Evolutionary conservation across 37 sponge, comb jelly and placozoan species (phyloP).

Genomic region (Aphrocallistes beatrix): DNA sequence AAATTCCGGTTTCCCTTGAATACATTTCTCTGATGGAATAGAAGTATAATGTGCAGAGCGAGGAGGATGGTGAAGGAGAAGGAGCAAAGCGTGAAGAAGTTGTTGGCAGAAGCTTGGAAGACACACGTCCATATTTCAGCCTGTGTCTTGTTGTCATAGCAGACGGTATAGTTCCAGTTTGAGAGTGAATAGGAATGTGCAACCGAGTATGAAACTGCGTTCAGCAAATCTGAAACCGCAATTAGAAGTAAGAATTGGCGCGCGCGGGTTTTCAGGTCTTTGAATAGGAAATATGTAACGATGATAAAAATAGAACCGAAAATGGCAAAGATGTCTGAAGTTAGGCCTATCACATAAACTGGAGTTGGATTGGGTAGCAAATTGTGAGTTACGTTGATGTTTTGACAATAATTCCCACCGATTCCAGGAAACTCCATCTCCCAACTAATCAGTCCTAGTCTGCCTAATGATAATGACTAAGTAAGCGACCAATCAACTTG

Average conservation of each 20-base stretch:
- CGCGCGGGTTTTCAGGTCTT: slow-evolving; percentile 21
- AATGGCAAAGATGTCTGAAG: slow-evolving; percentile 11
- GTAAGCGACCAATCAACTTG: too few species aligned
- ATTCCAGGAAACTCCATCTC: not conserved
- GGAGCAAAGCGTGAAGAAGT: not conserved
- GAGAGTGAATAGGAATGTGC: not conserved
- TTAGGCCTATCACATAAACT: not conserved
- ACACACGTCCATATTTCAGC: not conserved
- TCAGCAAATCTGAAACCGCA: not conserved
- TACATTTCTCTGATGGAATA: not conserved
- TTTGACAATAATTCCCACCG: not conserved
- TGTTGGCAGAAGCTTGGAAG: not conserved
- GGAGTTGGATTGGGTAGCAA: not conserved
- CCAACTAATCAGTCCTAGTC: not conserved
- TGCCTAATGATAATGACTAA: too few species aligned
- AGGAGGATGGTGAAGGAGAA: not conserved
- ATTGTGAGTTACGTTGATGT: not conserved
- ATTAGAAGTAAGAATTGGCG: not conserved
- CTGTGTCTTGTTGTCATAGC: not conserved
- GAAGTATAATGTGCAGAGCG: not conserved
- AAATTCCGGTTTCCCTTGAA: not conserved
- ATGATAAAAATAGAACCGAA: not conserved
- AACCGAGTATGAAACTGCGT: not conserved
- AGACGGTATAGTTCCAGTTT: not conserved
- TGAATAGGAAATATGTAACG: not conserved